Conservation (phyloP, 2,113 vertebrate species). For the Hydrochoerus hydrochaeris region DNA sequence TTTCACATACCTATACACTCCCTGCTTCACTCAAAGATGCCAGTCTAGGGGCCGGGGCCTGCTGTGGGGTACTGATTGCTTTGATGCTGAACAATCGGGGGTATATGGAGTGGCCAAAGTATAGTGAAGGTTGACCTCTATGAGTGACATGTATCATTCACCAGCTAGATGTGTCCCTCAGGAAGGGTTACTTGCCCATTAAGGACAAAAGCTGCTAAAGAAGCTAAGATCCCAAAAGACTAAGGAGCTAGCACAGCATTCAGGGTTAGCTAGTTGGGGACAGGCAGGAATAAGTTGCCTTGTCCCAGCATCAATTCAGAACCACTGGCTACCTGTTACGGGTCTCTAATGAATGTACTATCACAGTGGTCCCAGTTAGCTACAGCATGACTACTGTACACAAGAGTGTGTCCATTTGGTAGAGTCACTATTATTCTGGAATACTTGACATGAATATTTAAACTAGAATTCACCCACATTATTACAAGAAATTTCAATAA, state of each 20-base stretch:
- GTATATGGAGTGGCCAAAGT: too few relatives aligned
- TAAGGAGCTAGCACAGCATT: neutral
- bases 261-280: fast-evolving
- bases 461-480: neutral
- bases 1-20: neutral
- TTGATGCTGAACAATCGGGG: neutral
- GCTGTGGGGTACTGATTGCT: neutral
- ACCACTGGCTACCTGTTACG: neutral
- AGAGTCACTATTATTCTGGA: neutral
- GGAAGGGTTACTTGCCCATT: fast-evolving
- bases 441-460: neutral
- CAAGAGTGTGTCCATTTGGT: fast-evolving
- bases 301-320: neutral
- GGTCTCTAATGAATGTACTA: neutral
- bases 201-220: neutral
- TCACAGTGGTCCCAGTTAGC: neutral
- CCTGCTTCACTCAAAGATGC: neutral
- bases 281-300: neutral
- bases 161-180: neutral
- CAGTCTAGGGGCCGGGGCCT: too few relatives aligned
- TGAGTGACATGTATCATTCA: neutral
- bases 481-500: neutral
- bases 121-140: neutral
- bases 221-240: too few relatives aligned
- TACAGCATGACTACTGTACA: neutral